Evolutionary conservation across 2,113 vertebrate genomes (phyloP), one percentile per base, ranked within the genome.

Genomic region (Paramormyrops kingsleyae): DNA sequence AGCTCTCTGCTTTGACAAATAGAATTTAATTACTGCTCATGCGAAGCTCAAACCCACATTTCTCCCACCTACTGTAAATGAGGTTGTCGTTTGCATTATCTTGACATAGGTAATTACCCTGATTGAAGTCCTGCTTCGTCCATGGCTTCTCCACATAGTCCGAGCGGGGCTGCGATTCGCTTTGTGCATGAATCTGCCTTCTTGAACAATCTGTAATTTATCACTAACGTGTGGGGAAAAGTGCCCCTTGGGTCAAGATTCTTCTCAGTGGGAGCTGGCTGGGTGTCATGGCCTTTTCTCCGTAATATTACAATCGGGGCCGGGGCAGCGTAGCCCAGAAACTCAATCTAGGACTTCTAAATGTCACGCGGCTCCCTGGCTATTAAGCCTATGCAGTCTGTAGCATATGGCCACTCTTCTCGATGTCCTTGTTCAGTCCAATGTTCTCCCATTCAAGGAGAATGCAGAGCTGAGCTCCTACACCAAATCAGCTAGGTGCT

Each of bases 11-110:
- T 70, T 62, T 88, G 59, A 49, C 56, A 88, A 88, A 70, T 27
- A 74, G 62, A 74, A 74, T 35, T 49, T 88, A 88, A 88, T 88
- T 88, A 74, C 87, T 31, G 87, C 44, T 88, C 87, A 88, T 8
- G n/a, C 35, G 1, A 80, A 84, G 88, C 80, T 59, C 88, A 56
- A 39, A 31, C 31, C 31, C 50, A 59, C 77, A 74, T 88, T 88
- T 47, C 62, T 49, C 62, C 87, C 87, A 74, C 87, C 59, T 74
- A 50, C 87, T 70, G 83, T 85, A 90, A 90, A 50, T 50, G 56
- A 74, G 89, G 27, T 17, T 31, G 8, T 66, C 83, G 66, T 74
- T 74, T 87, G 89, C 53, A 50, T 90, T 46, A 87, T 49, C 56
- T 35, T 87, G 83, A 87, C 83, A 52, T 44, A 39, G 83, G 83